phyloP scores from a whole-genome alignment of 2,888 invertebrate species.

The Eristalis tenax region DNA sequence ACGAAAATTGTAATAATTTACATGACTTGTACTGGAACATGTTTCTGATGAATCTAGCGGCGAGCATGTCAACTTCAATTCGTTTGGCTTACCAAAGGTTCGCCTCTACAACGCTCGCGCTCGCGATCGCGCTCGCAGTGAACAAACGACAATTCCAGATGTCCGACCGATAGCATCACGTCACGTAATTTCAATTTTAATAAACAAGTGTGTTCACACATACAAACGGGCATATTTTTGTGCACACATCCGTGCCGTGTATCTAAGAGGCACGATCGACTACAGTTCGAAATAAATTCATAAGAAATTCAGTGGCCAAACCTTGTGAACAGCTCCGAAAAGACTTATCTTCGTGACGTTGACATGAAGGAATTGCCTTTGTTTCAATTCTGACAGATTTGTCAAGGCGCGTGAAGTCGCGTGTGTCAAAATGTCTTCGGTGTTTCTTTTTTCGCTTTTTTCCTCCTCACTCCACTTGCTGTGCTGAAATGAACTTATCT shows the following conservation, averaged over 20 bases:
- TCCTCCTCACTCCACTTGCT: neutral
- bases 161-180: slow-evolving; percentile 60
- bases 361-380: slow-evolving; percentile 29
- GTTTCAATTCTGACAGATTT: slow-evolving; percentile 23
- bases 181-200: slow-evolving; percentile 67
- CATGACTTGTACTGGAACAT: slow-evolving; percentile 53
- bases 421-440: neutral
- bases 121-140: neutral
- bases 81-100: slow-evolving; percentile 1
- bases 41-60: slow-evolving; percentile 62
- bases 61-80: slow-evolving; percentile 58
- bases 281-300: neutral
- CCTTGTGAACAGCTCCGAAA: slow-evolving; percentile 32
- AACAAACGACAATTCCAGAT: slow-evolving; percentile 37
- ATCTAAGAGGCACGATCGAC: neutral
- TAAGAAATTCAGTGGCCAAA: slow-evolving; percentile 3
- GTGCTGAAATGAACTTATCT: too few relatives aligned
- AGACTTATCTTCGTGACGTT: slow-evolving; percentile 56
- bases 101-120: neutral
- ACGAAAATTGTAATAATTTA: slow-evolving; percentile 60
- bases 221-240: neutral
- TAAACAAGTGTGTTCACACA: slow-evolving; percentile 50
- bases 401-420: neutral
- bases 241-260: neutral
- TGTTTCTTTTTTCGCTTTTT: neutral